Evolutionary conservation across 2,797 vertebrate species (phyloP).

Genomic region (Sphaeramia orbicularis): DNA sequence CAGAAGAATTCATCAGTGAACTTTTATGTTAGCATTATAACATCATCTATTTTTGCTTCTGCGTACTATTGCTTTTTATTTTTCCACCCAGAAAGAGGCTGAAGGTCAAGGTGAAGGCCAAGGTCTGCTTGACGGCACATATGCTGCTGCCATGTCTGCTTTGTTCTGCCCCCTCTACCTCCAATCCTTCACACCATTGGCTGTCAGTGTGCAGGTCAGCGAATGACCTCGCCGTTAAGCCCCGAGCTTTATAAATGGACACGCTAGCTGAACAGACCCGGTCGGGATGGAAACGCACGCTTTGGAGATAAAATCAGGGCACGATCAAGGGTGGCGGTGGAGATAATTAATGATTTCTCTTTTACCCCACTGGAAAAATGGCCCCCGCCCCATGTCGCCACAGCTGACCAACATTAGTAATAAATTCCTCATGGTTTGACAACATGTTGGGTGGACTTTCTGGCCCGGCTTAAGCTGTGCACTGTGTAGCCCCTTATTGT

Average conservation of each 20-base stretch:
- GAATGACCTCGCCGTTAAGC: constrained; percentile 73
- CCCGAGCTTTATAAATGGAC: constrained; percentile 77
- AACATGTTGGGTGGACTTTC: constrained; percentile 81
- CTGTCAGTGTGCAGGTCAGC: constrained; percentile 69
- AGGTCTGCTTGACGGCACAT: constrained; percentile 46
- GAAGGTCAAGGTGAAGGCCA: constrained; percentile 53
- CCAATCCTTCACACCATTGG: constrained; percentile 70
- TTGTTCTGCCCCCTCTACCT: constrained; percentile 68
- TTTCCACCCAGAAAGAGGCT: constrained; percentile 24
- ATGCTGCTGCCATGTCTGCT: constrained; percentile 61
- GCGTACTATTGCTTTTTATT: not conserved
- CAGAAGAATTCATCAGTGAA: too few relatives aligned
- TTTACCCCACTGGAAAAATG: constrained; percentile 60
- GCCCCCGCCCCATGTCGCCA: constrained; percentile 48
- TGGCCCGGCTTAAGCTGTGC: constrained; percentile 56
- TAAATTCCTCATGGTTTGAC: constrained; percentile 87
- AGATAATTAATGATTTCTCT: constrained; percentile 82
- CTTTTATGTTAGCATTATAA: too few relatives aligned
- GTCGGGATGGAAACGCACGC: constrained; percentile 74
- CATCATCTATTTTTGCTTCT: constrained; percentile 9
- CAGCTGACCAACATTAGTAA: constrained; percentile 89
- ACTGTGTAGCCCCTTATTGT: constrained; percentile 69
- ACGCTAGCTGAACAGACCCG: constrained; percentile 61
- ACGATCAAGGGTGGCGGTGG: constrained; percentile 73
- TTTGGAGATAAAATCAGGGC: constrained; percentile 76